phyloP scores from a whole-genome alignment of 2,797 vertebrate genomes.

The Distichodus sexfasciatus region DNA sequence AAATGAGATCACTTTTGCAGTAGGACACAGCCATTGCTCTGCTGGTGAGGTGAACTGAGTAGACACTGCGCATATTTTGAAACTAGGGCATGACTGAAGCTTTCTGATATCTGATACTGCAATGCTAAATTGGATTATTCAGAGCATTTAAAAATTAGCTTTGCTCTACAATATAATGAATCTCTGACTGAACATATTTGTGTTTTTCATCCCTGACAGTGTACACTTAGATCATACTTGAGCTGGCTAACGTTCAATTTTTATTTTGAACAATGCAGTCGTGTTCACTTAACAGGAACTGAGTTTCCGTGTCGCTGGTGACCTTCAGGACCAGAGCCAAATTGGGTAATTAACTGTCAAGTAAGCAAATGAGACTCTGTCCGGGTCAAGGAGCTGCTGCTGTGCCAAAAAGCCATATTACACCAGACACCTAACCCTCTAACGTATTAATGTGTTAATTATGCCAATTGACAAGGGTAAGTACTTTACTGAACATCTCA shows the following conservation, averaged over 20 bases:
- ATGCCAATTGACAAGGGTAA: constrained; percentile 49
- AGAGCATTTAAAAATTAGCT: too few relatives aligned
- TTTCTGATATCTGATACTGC: too few relatives aligned
- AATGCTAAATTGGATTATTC: too few relatives aligned
- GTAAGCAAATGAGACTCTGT: constrained; percentile 52
- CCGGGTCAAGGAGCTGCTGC: constrained; percentile 35
- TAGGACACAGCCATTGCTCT: too few relatives aligned
- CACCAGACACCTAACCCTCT: too few relatives aligned
- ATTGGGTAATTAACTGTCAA: constrained; percentile 60
- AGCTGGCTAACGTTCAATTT: constrained; percentile 45
- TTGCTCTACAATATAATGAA: constrained; percentile 1
- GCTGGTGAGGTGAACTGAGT: too few relatives aligned
- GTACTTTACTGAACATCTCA: constrained; percentile 27
- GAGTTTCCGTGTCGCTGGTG: constrained; percentile 44
- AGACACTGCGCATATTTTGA: too few relatives aligned
- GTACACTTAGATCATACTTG: constrained; percentile 48
- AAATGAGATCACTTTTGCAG: too few relatives aligned
- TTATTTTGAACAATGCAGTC: constrained; percentile 53
- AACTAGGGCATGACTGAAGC: too few relatives aligned
- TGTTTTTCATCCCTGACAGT: constrained; percentile 23
- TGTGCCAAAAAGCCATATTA: constrained; percentile 29
- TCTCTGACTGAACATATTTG: constrained; percentile 6
- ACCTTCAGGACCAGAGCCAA: constrained; percentile 56
- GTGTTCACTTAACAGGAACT: constrained; percentile 55
- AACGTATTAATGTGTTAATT: constrained; percentile 54